Evolutionary conservation across 2,797 vertebrate species (phyloP), one percentile per base, ranked within the genome.

Genomic region (Tragopan temminckii): DNA sequence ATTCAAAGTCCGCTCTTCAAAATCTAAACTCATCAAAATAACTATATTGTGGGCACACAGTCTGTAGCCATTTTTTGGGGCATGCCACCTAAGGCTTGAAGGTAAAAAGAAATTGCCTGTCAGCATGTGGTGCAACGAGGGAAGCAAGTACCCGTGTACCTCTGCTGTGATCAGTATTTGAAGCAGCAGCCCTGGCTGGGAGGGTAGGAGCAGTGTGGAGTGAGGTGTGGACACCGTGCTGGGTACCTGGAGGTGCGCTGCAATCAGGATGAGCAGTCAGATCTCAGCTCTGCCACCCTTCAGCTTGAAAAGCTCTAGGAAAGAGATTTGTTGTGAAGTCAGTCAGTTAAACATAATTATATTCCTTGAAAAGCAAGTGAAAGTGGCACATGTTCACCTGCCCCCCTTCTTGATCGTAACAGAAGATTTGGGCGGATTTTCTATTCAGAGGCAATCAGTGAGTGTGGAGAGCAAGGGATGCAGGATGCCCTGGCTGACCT

Each of bases 401-500:
- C 80, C 64, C 52, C 7, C 11, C 69, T 79, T 40, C 84, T 93
- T 91, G 93, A 97, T 97, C 62, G 40, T 80, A 96, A 89, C 86
- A 93, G 90, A 91, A 94, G 92, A 94, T 96, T 96, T 92, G 86
- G 93, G 94, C 38, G 76, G 93, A 96, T 97, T 97, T 97, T 89
- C 93, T 94, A 88, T 98, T 97, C 93, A 87, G 89, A 85, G 85
- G 85, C 94, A 96, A 96, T 97, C 97, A 96, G 93, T 25, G 85
- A 94, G n/a, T n/a, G 61, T 77, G 93, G 71, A 95, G 85, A 91
- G 90, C 1, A 6, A 94, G 67, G 87, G 92, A 96, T 92, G 95
- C 88, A 90, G 89, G 83, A 62, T 93, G 94, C 89, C 90, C 94
- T 92, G 46, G 85, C 48, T 97, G 97, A 98, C 97, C 97, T 97